phyloP scores from a whole-genome alignment of 1,140 invertebrate species.

The Hestina assimilis region DNA sequence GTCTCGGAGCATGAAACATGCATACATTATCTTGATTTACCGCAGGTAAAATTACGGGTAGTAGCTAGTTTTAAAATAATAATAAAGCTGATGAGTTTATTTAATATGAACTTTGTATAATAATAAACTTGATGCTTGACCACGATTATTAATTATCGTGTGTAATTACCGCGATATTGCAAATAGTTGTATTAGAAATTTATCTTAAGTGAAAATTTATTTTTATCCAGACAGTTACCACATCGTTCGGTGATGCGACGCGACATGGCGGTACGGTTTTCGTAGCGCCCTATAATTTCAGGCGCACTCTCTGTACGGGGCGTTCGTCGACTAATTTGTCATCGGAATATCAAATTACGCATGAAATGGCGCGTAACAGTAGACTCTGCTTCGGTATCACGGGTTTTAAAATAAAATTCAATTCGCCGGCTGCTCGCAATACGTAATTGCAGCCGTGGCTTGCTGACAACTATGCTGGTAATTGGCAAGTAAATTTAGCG shows the following conservation, averaged over 20 bases:
- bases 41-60: too few species aligned
- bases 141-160: too few species aligned
- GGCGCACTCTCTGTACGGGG: conserved; percentile 37
- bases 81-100: too few species aligned
- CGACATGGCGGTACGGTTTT: conserved; percentile 17
- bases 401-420: conserved; percentile 71
- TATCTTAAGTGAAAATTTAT: background rate
- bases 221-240: background rate
- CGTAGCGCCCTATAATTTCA: conserved; percentile 56
- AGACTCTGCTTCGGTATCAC: conserved; percentile 52
- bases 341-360: conserved; percentile 75
- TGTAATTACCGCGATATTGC: too few species aligned
- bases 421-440: conserved; percentile 48
- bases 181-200: too few species aligned
- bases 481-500: conserved; percentile 59
- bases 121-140: too few species aligned
- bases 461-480: conserved; percentile 43
- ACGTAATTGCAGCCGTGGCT: conserved; percentile 52
- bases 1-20: too few species aligned
- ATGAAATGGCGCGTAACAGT: conserved; percentile 70
- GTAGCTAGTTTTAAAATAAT: too few species aligned
- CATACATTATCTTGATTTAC: too few species aligned
- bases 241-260: background rate
- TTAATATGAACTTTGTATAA: too few species aligned
- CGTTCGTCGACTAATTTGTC: conserved; percentile 70